Evolutionary conservation across 2,113 vertebrate species (phyloP), one percentile per base, ranked within the genome.

Genomic region (Corythornis vintsioides): DNA sequence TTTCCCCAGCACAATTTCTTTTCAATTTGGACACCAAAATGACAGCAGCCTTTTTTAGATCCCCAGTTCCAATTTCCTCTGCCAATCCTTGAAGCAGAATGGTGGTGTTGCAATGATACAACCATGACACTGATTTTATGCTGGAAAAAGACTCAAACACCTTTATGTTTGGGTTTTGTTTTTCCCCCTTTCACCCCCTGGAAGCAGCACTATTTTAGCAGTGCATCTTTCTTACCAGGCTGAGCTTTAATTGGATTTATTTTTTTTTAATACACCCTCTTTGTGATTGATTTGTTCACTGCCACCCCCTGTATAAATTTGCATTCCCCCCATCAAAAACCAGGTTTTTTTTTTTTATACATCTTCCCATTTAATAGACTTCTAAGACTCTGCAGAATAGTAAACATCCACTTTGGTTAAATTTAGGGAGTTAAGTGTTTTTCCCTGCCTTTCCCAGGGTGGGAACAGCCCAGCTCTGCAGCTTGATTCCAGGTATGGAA

Each of bases 81-180:
- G 52, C 57, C 53, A 59, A 33, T 9, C 13, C 48, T 45, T 15
- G 29, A 42, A 48, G 81, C 56, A 59, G 64, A 81, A 29, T 6
- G 20, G 15, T 0, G 0, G 25, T 8, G 22, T 10, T 75, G 40
- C 31, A 29, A 61, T 57, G 31, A 8, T 11, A 17, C 6, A 15
- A 47, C 25, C 13, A 15, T 29, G 8, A 59, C 71, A 35, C 28
- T 69, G 53, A 42, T 28, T 92, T 82, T 59, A 35, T 33, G n/a
- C n/a, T 83, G 42, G 53, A 60, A 72, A 61, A 72, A 48, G 6
- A 20, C 10, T 38, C 13, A 18, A 73, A 65, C 11, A 33, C 59
- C 50, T 65, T 52, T 52, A 52, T 1, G 0, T 19, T 52, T 26
- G 50, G 25, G 22, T 6, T 82, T 65, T 56, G 80, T 60, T 26